A percentile compares a stretch with the other conserved stretches of the same genome.
Evolutionary conservation across 2,888 invertebrate species (phyloP).

Genomic region (Scaptomyza reducta): DNA sequence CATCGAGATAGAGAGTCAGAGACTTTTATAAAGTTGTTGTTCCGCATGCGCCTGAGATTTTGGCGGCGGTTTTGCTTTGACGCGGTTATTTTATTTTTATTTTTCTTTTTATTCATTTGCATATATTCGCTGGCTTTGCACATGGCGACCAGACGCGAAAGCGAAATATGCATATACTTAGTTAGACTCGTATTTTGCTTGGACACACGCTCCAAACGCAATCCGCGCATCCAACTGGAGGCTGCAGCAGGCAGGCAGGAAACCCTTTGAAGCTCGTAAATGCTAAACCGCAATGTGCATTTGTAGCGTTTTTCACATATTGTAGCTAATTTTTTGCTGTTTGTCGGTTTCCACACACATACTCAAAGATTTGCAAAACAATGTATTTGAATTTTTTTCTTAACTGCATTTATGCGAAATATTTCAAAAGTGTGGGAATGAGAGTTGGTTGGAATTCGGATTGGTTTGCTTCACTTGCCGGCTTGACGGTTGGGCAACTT

Average conservation of each 20-base stretch:
- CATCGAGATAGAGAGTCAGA: not conserved
- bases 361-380: slow-evolving; percentile 20
- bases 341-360: slow-evolving; percentile 70
- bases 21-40: slow-evolving; percentile 58
- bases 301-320: slow-evolving; percentile 78
- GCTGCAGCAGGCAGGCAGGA: slow-evolving; percentile 10
- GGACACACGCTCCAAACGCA: slow-evolving; percentile 70
- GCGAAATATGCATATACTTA: slow-evolving; percentile 40
- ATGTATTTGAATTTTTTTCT: slow-evolving; percentile 11
- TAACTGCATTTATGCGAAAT: slow-evolving; percentile 69
- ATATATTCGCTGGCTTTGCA: slow-evolving; percentile 60
- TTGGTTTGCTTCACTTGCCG: slow-evolving; percentile 38
- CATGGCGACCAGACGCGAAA: slow-evolving; percentile 59
- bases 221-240: slow-evolving; percentile 17
- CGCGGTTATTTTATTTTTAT: slow-evolving; percentile 54
- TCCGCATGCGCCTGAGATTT: slow-evolving; percentile 54
- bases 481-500: slow-evolving; percentile 16
- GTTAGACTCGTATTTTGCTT: slow-evolving; percentile 34
- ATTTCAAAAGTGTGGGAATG: slow-evolving; percentile 75
- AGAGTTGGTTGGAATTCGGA: slow-evolving; percentile 46
- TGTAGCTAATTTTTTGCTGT: slow-evolving; percentile 74
- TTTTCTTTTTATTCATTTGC: slow-evolving; percentile 70
- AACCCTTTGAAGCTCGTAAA: slow-evolving; percentile 72
- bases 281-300: slow-evolving; percentile 76
- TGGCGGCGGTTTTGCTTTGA: slow-evolving; percentile 77